Evolutionary conservation across 2,888 invertebrate genomes (phyloP), one percentile per base, ranked within the genome.

Genomic region (Hipparchia semele): DNA sequence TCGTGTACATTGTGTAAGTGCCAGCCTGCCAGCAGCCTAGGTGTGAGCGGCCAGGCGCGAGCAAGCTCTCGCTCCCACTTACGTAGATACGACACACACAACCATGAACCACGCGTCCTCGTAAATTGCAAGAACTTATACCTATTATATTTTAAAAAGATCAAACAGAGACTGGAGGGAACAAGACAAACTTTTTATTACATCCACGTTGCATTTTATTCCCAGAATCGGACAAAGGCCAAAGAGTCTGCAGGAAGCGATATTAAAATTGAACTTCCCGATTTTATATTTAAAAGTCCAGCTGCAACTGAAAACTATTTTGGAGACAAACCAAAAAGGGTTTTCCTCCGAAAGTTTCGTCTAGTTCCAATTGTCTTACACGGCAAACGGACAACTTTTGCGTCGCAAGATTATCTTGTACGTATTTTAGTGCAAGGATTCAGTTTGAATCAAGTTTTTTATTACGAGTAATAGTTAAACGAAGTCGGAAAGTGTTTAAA

Each of bases 261-360:
- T 75, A 75, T 75, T 76, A 73, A 74, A 76, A 71, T 71, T 56
- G 54, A 70, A 71, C 71, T 73, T 71, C 68, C 71, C 69, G 71
- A 64, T 70, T 73, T 64, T 73, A 61, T 71, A 67, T 71, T 74
- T 71, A 67, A 75, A 71, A 76, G 73, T 74, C 68, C 51, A 56
- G 70, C 73, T 75, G 54, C 45, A 58, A 73, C 68, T 68, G 68
- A 58, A 66, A 76, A 75, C 76, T 76, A 75, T 76, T 76, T 76
- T 71, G 76, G 74, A 71, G 49, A 59, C 71, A 75, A 75, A 75
- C 75, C 68, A 71, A 75, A 67, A 75, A 61, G 69, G 69, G 51
- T n/a, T 61, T 61, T 13, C 56, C 12, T 49, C 6, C 33, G 53
- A 39, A 53, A 69, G 59, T 49, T 62, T 72, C 51, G 61, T 59